phyloP scores from a whole-genome alignment of 2,888 invertebrate species.

The Hyposoter didymator region DNA sequence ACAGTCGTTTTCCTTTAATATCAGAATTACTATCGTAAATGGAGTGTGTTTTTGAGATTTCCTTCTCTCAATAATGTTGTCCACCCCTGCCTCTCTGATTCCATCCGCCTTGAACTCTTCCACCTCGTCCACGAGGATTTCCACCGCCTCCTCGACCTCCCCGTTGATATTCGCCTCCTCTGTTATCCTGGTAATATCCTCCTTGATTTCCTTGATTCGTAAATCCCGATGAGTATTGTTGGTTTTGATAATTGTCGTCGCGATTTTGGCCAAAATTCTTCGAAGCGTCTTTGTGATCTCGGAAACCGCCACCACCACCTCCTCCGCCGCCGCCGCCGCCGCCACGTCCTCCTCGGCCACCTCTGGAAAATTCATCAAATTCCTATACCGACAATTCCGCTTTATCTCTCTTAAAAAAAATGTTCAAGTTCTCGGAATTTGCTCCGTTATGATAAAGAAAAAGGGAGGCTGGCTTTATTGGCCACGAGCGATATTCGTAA shows the following conservation, averaged over 20 bases:
- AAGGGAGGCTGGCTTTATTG: not conserved
- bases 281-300: slow-evolving; percentile 74
- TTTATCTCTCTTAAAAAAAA: not conserved
- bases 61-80: slow-evolving; percentile 61
- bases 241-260: slow-evolving; percentile 65
- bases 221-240: slow-evolving; percentile 61
- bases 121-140: slow-evolving; percentile 77
- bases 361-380: slow-evolving; percentile 69
- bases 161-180: slow-evolving; percentile 73
- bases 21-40: slow-evolving; percentile 29
- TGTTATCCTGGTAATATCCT: slow-evolving; percentile 64
- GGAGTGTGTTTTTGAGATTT: slow-evolving; percentile 6
- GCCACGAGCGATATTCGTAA: not conserved
- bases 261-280: slow-evolving; percentile 76
- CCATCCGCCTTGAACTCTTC: slow-evolving; percentile 84
- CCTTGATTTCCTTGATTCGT: slow-evolving; percentile 45
- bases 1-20: not conserved
- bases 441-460: not conserved
- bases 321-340: slow-evolving; percentile 76
- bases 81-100: slow-evolving; percentile 78
- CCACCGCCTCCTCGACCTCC: slow-evolving; percentile 73
- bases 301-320: slow-evolving; percentile 73
- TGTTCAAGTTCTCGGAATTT: not conserved
- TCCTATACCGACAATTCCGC: not conserved
- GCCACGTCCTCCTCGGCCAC: slow-evolving; percentile 72